phyloP scores from a whole-genome alignment of 2,888 invertebrate genomes.

The Julus scandinavius region DNA sequence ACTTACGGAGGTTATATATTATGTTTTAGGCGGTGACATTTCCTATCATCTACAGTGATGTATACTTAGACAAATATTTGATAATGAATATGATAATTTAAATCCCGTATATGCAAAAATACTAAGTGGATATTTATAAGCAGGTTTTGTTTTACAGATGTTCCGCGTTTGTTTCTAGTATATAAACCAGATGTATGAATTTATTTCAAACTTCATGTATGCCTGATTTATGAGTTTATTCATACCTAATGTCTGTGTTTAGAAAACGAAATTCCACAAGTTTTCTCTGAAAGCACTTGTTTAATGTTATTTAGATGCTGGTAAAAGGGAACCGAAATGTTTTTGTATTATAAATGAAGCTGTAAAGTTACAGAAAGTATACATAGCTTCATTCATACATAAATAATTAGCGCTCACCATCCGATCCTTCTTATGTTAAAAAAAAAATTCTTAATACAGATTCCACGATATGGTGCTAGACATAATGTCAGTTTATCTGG shows the following conservation, averaged over 20 bases:
- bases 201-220: not conserved
- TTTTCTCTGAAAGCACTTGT: not conserved
- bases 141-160: not conserved
- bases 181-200: conserved; percentile 5
- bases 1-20: no score
- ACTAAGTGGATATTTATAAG: not conserved
- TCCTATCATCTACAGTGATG: no score
- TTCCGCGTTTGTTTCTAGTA: not conserved
- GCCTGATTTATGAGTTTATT: conserved; percentile 12
- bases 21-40: no score
- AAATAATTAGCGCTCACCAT: not conserved
- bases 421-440: not conserved
- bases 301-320: not conserved
- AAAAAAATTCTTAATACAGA: not conserved
- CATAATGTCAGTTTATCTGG: conserved; percentile 1
- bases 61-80: no score
- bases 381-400: not conserved
- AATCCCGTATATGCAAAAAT: not conserved
- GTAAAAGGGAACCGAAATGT: conserved; percentile 7
- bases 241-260: conserved; percentile 42
- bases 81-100: not conserved
- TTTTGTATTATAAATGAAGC: not conserved
- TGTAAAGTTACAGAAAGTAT: not conserved
- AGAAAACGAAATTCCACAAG: not conserved
- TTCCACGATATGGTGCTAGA: not conserved